Conservation (phyloP, 2,797 vertebrate genomes). For the Moxostoma hubbsi region DNA sequence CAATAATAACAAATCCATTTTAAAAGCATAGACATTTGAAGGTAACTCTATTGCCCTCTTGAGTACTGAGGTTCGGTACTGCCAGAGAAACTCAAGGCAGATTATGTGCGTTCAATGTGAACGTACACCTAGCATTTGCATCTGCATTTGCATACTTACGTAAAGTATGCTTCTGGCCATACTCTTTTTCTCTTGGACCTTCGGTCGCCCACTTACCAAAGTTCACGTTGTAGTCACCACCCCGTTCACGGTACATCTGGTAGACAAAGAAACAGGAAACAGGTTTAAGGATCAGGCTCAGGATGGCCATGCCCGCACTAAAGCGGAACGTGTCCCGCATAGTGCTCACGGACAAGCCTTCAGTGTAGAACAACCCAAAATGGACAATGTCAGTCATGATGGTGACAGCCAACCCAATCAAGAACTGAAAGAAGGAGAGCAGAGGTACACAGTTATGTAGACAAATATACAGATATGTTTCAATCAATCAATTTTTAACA, state of each 20-base stretch:
- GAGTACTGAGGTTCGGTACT: too few relatives aligned
- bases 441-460: neutral
- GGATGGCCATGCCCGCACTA: constrained; percentile 88
- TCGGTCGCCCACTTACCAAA: constrained; percentile 76
- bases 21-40: too few relatives aligned
- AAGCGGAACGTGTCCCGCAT: constrained; percentile 72
- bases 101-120: too few relatives aligned
- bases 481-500: too few relatives aligned
- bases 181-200: neutral
- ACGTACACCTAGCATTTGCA: neutral
- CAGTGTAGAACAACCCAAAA: constrained; percentile 82
- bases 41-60: too few relatives aligned
- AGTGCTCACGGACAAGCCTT: fast-evolving
- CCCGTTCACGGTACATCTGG: constrained; percentile 92
- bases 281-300: constrained; percentile 91
- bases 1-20: too few relatives aligned
- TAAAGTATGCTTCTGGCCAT: too few relatives aligned
- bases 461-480: too few relatives aligned
- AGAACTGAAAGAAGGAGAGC: constrained; percentile 77
- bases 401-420: constrained; percentile 83
- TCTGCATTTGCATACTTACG: too few relatives aligned
- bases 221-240: constrained; percentile 84
- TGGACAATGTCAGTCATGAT: constrained; percentile 89
- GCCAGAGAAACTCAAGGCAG: too few relatives aligned
- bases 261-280: constrained; percentile 89